These are phyloP conservation scores for Endomychus coccineus DNA, from an alignment of 2,888 invertebrate species.

Conservation along the genomic window DNA sequence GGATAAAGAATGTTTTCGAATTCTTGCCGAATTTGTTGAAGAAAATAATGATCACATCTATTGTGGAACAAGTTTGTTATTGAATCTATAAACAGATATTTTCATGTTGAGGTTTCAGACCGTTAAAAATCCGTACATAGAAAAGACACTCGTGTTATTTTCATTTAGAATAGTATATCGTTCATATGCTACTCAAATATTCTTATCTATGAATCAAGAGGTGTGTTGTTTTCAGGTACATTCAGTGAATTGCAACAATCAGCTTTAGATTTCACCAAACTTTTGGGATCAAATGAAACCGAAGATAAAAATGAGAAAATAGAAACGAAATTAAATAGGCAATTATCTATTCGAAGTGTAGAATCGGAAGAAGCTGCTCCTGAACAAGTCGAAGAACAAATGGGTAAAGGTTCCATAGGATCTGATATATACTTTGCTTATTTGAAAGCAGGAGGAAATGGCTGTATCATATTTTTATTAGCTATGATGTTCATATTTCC, in stretches of 20 bases:
- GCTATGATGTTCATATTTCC: slow-evolving; percentile 57
- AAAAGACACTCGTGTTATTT: too few species aligned
- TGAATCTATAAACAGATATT: too few species aligned
- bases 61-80: too few species aligned
- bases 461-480: slow-evolving; percentile 54
- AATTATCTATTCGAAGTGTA: slow-evolving; percentile 50
- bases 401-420: slow-evolving; percentile 52
- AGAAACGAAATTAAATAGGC: slow-evolving; percentile 30
- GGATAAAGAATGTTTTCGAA: too few species aligned
- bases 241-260: slow-evolving; percentile 65
- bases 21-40: too few species aligned
- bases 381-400: slow-evolving; percentile 51
- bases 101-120: too few species aligned
- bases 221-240: slow-evolving; percentile 42
- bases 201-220: too few species aligned
- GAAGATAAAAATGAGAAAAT: slow-evolving; percentile 19
- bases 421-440: slow-evolving; percentile 60
- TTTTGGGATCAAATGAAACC: slow-evolving; percentile 48
- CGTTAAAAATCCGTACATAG: too few species aligned
- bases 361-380: slow-evolving; percentile 36
- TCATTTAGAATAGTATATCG: too few species aligned
- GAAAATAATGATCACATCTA: too few species aligned
- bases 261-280: slow-evolving; percentile 69
- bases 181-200: too few species aligned
- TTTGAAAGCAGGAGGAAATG: slow-evolving; percentile 66